phyloP scores from a whole-genome alignment of 2,888 invertebrate species.

The Scelioninae gen. 1 region DNA sequence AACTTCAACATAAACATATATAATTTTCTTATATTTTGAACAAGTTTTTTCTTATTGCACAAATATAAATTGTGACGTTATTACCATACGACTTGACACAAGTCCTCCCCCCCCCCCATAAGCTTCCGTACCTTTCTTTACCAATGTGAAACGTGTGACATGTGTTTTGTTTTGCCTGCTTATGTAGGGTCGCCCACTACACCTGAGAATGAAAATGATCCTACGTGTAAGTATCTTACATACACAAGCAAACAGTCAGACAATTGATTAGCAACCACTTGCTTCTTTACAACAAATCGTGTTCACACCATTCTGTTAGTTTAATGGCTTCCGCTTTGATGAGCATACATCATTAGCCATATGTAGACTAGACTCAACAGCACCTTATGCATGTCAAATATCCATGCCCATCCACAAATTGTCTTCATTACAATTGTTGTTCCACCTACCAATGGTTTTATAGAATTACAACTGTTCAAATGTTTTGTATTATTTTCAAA shows the following conservation, averaged over 20 bases:
- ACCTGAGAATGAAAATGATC: constrained; percentile 85
- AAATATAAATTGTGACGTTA: neutral
- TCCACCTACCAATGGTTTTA: too few relatives aligned
- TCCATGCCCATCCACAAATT: neutral
- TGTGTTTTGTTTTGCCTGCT: constrained; percentile 84
- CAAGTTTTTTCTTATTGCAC: neutral
- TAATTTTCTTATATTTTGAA: too few relatives aligned
- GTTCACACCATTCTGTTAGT: constrained; percentile 33
- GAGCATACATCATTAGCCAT: constrained; percentile 48
- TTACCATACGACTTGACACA: constrained; percentile 37
- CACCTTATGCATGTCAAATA: constrained; percentile 39
- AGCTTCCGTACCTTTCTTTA: constrained; percentile 72
- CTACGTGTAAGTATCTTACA: constrained; percentile 85
- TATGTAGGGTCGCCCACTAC: constrained; percentile 85
- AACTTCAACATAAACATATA: too few relatives aligned
- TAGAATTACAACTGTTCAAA: too few relatives aligned
- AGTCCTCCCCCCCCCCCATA: constrained; percentile 42
- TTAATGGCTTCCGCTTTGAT: constrained; percentile 54
- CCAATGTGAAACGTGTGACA: constrained; percentile 83
- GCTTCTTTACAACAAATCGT: constrained; percentile 39
- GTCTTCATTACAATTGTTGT: neutral
- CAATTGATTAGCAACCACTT: constrained; percentile 48
- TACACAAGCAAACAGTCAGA: constrained; percentile 71
- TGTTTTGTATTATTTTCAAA: too few relatives aligned
- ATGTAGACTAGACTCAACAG: constrained; percentile 22